phyloP scores from a whole-genome alignment of 2,113 vertebrate genomes.

The Nerophis ophidion region DNA sequence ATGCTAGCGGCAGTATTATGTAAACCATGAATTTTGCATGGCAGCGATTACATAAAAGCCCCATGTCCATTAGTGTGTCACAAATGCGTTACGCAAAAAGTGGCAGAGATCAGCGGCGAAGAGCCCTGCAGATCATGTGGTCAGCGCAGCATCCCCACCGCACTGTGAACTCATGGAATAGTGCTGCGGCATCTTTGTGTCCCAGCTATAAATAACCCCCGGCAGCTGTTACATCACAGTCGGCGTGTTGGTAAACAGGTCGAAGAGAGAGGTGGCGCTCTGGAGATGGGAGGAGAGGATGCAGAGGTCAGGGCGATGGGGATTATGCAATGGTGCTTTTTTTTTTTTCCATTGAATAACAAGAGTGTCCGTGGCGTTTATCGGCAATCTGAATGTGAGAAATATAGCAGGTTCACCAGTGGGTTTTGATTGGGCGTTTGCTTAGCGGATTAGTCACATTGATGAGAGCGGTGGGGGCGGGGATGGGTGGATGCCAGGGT shows the following conservation, averaged over 20 bases:
- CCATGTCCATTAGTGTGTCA: conserved; percentile 30
- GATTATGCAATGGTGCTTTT: neutral
- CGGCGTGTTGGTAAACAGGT: conserved; percentile 28
- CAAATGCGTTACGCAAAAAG: conserved; percentile 40
- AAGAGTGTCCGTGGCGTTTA: neutral
- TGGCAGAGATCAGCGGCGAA: neutral
- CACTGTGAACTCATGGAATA: conserved; percentile 27
- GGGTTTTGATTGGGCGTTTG: conserved; percentile 3
- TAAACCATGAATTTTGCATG: conserved; percentile 38
- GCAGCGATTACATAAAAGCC: conserved; percentile 41
- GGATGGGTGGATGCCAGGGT: conserved; percentile 13
- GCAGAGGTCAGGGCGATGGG: neutral
- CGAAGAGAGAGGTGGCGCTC: conserved; percentile 9
- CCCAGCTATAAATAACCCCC: conserved; percentile 57
- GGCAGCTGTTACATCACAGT: conserved; percentile 61
- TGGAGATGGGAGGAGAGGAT: conserved; percentile 2
- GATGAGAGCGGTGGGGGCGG: conserved; percentile 22
- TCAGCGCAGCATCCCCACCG: conserved; percentile 20
- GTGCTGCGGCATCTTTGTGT: conserved; percentile 27
- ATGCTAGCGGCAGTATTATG: conserved; percentile 29
- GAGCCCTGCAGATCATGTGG: neutral
- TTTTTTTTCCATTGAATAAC: neutral
- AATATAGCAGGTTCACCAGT: neutral
- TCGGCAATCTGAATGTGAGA: neutral
- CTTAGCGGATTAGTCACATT: conserved; percentile 51